These are phyloP conservation scores for Diplodus puntazzo DNA, from an alignment of 2,797 vertebrate genomes.

Conservation along the genomic window DNA sequence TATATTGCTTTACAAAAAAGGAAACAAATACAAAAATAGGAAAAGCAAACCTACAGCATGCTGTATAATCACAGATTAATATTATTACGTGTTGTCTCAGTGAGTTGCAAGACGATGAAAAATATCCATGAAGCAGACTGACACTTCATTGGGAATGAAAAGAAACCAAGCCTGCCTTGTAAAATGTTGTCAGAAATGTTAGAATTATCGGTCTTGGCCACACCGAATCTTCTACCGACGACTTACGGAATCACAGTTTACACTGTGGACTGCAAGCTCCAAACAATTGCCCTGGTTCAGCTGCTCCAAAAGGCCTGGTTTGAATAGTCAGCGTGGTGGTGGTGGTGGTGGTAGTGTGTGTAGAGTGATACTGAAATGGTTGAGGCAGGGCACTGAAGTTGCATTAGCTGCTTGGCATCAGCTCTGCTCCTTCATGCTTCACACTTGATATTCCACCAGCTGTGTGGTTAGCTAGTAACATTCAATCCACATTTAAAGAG, in stretches of 20 bases:
- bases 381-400: not conserved
- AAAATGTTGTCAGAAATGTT: slow-evolving; percentile 39
- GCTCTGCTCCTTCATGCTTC: not conserved
- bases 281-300: not conserved
- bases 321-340: not conserved
- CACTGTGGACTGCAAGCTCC: not conserved
- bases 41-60: not conserved
- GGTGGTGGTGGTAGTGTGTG: too few relatives aligned
- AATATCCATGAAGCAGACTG: not conserved
- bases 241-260: not conserved
- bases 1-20: not conserved
- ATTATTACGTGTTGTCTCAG: slow-evolving; percentile 3
- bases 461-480: slow-evolving; percentile 2
- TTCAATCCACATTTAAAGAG: not conserved
- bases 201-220: slow-evolving; percentile 15
- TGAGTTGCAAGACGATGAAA: not conserved
- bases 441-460: not conserved
- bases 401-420: not conserved
- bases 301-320: not conserved
- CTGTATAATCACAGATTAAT: slow-evolving; percentile 1
- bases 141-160: not conserved
- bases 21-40: not conserved
- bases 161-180: slow-evolving; percentile 13
- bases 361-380: not conserved
- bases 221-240: slow-evolving; percentile 4